A percentile compares a stretch with the other conserved stretches of the same genome.
Evolutionary conservation across 2,888 invertebrate genomes (phyloP).

Genomic region (Flexamia atlantica): DNA sequence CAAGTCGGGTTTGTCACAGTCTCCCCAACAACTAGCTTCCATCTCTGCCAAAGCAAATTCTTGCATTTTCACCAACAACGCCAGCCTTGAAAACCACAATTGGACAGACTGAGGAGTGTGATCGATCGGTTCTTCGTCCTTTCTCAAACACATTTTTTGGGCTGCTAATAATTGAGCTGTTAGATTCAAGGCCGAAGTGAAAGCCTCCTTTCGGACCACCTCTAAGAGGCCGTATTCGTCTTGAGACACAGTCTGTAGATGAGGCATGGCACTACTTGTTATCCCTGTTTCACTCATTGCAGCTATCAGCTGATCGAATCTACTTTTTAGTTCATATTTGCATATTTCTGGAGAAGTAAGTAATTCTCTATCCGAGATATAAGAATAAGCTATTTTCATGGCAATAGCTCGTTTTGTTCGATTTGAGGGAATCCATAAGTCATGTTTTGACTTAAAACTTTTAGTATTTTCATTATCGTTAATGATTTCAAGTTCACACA

Average conservation of each 20-base stretch:
- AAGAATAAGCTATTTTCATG: conserved; percentile 80
- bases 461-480: not conserved
- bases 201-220: conserved; percentile 79
- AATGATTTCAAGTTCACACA: not conserved
- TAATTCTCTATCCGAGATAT: conserved; percentile 83
- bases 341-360: conserved; percentile 91
- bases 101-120: conserved; percentile 91
- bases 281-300: not conserved
- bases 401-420: conserved; percentile 83
- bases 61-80: conserved; percentile 89
- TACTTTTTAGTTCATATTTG: not conserved
- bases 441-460: conserved; percentile 74
- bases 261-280: not conserved
- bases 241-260: not conserved
- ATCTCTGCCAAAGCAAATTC: conserved; percentile 86
- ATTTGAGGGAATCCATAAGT: conserved; percentile 90
- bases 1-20: conserved; percentile 93
- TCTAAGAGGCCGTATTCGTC: conserved; percentile 14
- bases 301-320: not conserved
- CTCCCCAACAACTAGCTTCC: conserved; percentile 93
- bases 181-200: conserved; percentile 92
- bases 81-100: conserved; percentile 94
- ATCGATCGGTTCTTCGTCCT: conserved; percentile 87
- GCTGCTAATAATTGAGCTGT: conserved; percentile 88
- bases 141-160: conserved; percentile 89